A percentile compares a stretch with the other conserved stretches of the same genome.
Conservation (phyloP, 2,797 vertebrate species). For the Poeciliopsis infans region DNA sequence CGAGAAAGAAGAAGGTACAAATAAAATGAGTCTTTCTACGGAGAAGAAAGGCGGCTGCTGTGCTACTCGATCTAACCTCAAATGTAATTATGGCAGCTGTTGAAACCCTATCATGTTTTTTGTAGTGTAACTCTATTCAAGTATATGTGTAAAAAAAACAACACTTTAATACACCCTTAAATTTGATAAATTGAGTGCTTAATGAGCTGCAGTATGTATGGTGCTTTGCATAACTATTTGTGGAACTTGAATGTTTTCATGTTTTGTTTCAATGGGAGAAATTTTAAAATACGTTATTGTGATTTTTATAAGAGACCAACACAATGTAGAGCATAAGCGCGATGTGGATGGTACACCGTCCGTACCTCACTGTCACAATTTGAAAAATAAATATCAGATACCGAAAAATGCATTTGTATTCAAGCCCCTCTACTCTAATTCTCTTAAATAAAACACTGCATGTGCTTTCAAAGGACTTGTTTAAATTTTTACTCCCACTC, state of each 20-base stretch:
- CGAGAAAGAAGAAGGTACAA: conserved; percentile 11
- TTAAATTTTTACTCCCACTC: not conserved
- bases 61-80: conserved; percentile 19
- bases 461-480: not conserved
- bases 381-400: not conserved
- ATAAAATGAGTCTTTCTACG: conserved; percentile 28
- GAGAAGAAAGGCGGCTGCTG: not conserved
- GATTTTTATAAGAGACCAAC: not conserved
- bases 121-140: not conserved
- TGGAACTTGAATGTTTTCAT: not conserved
- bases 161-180: not conserved
- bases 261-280: not conserved
- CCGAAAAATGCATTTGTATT: not conserved
- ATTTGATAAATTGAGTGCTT: not conserved
- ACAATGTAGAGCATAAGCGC: not conserved
- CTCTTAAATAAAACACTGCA: not conserved
- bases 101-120: conserved; percentile 11
- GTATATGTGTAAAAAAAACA: not conserved
- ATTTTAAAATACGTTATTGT: not conserved
- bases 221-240: not conserved
- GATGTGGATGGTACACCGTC: not conserved
- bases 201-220: not conserved
- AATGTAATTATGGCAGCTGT: conserved; percentile 15
- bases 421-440: not conserved
- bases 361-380: not conserved